Base-by-base conservation (phyloP, 1,140 invertebrate species). In the Eumeta japonica region DNA sequence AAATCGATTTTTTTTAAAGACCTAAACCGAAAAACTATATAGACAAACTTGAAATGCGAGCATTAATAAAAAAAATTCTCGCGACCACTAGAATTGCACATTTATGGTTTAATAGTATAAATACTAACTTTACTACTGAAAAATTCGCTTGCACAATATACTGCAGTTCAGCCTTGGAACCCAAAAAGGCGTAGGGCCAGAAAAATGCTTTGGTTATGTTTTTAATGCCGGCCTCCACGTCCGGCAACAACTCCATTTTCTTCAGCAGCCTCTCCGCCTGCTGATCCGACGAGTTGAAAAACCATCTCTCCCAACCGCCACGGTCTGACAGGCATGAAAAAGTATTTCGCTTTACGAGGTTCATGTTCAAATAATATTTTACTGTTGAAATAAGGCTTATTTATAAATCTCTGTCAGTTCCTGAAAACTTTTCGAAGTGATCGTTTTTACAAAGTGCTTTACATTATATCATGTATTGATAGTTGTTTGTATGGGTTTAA, bases 121-220 rank as follows among this genome's bases (percentile, higher is more conserved):
- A 17, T 39, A 37, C 48, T 55, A 49, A 68, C 64, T 53, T 62
- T 0, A 47, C 45, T 18, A 43, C 44, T 1, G 83, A 76, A 68
- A 81, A 87, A 54, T 87, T 86, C 1, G 81, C 79, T 51, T 82
- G 80, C 0, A 86, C 78, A 16, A 86, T 77, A 52, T 84, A 87
- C 50, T 86, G 81, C 1, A 89, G 68, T 44, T 82, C 75, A 7
- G 81, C 78, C 49, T 76, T 68, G 0, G 86, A 88, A 14, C 84
- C 84, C 1, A 88, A 55, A 58, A 87, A 87, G 0, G 86, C 83
- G 47, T 87, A 87, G 3, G 83, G 79, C 81, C 83, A 84, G 48
- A 86, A 85, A 41, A 83, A 86, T 13, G 83, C 80, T 44, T 77
- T 80, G 1, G 85, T 87, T 1, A 82, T 82, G 59, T 87, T 88